Evolutionary conservation across 2,888 invertebrate species (phyloP).

Genomic region (Isotomurus palustris): DNA sequence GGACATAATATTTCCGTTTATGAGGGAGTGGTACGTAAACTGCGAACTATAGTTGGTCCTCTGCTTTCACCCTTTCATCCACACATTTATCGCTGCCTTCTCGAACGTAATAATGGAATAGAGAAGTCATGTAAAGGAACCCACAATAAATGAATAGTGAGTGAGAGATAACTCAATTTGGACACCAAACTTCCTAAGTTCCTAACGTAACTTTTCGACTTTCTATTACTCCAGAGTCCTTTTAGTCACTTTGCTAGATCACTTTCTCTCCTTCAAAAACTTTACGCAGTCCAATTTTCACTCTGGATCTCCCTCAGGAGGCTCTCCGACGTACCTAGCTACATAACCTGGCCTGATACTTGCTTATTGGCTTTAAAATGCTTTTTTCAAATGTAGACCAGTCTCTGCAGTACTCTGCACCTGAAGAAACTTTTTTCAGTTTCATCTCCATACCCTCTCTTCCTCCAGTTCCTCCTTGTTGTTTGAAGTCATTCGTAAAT

Average conservation of each 20-base stretch:
- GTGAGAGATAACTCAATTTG: conserved; percentile 11
- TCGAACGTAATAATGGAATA: background rate
- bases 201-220: conserved; percentile 8
- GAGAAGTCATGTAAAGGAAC: background rate
- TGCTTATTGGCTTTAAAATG: background rate
- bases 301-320: background rate
- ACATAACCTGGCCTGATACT: background rate
- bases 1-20: too few species aligned
- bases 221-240: conserved; percentile 9
- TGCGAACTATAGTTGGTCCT: background rate
- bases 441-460: background rate
- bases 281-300: conserved; percentile 6
- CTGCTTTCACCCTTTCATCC: background rate
- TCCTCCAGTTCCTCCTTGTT: background rate
- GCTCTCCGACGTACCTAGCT: too few species aligned
- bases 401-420: conserved; percentile 44
- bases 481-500: background rate
- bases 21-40: too few species aligned
- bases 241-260: conserved; percentile 4
- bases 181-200: conserved; percentile 3
- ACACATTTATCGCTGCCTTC: background rate
- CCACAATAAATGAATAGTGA: conserved; percentile 4
- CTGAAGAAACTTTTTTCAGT: conserved; percentile 18
- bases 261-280: background rate
- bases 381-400: background rate